Evolutionary conservation across 2,113 vertebrate species (phyloP).

Genomic region (Eurypyga helias): DNA sequence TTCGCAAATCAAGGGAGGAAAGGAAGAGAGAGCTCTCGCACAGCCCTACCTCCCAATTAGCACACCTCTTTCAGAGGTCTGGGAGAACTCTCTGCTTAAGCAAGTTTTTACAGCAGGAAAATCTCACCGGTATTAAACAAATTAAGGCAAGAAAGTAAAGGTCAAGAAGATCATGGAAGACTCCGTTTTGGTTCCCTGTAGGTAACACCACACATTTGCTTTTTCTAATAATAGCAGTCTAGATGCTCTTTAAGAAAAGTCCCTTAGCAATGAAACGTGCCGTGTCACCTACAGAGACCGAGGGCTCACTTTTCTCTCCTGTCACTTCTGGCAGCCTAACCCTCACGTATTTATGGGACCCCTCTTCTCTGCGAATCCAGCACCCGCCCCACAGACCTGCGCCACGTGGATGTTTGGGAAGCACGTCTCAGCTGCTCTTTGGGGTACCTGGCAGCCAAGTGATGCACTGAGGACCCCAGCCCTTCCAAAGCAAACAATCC

Average conservation of each 20-base stretch:
- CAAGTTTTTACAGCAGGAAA: not conserved
- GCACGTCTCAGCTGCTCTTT: not conserved
- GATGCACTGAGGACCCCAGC: not conserved
- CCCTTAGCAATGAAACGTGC: not conserved
- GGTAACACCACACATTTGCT: not conserved
- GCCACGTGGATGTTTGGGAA: rapidly evolving
- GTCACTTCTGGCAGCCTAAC: not conserved
- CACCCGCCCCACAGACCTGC: rapidly evolving
- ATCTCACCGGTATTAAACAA: conserved; percentile 24
- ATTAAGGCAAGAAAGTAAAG: conserved; percentile 23
- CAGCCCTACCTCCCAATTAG: not conserved
- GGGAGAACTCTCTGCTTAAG: not conserved
- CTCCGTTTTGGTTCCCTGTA: not conserved
- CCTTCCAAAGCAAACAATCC: not conserved
- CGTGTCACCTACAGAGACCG: not conserved
- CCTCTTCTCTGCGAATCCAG: not conserved
- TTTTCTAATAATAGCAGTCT: conserved; percentile 16
- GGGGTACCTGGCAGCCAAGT: not conserved
- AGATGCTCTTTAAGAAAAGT: not conserved
- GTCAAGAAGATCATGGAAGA: not conserved
- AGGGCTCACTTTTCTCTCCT: not conserved
- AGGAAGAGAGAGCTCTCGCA: not conserved
- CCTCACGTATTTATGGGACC: not conserved
- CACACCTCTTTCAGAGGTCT: not conserved
- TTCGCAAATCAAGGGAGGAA: not conserved